Conservation (phyloP, 2,888 invertebrate species). For the Amorpha juglandis region DNA sequence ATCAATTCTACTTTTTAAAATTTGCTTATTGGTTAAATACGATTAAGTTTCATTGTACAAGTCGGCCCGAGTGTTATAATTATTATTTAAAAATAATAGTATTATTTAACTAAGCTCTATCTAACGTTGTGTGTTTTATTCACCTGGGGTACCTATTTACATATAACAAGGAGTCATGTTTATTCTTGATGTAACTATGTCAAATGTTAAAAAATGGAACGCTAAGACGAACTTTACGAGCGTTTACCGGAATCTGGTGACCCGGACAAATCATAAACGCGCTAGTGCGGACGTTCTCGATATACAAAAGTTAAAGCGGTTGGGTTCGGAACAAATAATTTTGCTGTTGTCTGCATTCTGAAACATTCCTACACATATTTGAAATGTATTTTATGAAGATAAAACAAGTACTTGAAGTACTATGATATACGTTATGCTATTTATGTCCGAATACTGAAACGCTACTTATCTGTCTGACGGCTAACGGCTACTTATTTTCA, state of each 20-base stretch:
- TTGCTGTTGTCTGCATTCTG: no score
- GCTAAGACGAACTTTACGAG: conserved; percentile 67
- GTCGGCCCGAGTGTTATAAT: no score
- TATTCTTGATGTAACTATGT: conserved; percentile 57
- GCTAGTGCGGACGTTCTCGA: conserved; percentile 1
- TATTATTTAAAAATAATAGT: neutral
- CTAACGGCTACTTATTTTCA: no score
- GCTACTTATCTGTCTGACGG: no score
- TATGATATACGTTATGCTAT: no score
- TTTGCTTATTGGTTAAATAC: no score
- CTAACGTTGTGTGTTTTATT: neutral
- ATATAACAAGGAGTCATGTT: conserved; percentile 26
- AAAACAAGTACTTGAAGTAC: no score
- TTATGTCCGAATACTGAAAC: no score
- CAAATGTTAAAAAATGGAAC: conserved; percentile 67
- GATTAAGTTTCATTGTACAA: no score
- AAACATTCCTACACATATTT: no score
- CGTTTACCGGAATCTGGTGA: conserved; percentile 78
- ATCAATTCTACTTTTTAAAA: no score
- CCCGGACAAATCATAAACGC: conserved; percentile 73
- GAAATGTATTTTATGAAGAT: no score
- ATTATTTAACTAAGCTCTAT: neutral
- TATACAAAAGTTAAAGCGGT: neutral
- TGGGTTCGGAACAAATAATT: neutral
- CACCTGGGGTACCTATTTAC: neutral